These are phyloP conservation scores for Meandrina meandrites DNA, from an alignment of 92 coral and sea anemone species.

Conservation along the genomic window DNA sequence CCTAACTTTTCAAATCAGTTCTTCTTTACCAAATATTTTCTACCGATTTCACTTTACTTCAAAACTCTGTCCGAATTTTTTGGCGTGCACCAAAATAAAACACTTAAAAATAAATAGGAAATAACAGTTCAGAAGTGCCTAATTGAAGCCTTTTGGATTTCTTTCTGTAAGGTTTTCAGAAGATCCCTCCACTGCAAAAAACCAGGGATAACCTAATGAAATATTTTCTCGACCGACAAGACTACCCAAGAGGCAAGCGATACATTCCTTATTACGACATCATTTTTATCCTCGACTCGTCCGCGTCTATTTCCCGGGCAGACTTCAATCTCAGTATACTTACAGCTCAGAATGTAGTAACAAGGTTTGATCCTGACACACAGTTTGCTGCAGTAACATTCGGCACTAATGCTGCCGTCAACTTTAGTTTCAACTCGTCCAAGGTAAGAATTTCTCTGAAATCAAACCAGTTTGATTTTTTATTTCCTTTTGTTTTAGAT, in stretches of 20 bases:
- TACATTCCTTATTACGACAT: conserved; percentile 56
- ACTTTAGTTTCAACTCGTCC: conserved; percentile 56
- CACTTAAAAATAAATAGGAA: too few relatives aligned
- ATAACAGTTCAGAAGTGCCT: background rate
- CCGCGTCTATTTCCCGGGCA: conserved; percentile 54
- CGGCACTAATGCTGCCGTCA: conserved; percentile 54
- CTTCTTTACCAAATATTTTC: too few relatives aligned
- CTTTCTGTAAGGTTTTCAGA: conserved; percentile 52
- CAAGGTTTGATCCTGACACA: conserved; percentile 62
- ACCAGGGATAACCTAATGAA: conserved; percentile 48
- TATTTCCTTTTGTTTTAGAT: too few relatives aligned
- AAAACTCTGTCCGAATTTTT: too few relatives aligned
- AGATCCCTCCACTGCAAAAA: conserved; percentile 43
- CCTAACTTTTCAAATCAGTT: too few relatives aligned
- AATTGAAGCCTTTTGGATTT: background rate
- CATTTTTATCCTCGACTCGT: conserved; percentile 72
- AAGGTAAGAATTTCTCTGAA: conserved; percentile 38
- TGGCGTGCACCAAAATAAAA: too few relatives aligned
- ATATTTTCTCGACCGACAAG: conserved; percentile 59
- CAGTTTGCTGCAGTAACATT: conserved; percentile 65
- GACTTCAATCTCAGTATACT: conserved; percentile 66
- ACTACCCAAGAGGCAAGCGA: conserved; percentile 53
- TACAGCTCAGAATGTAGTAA: conserved; percentile 47
- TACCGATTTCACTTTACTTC: too few relatives aligned
- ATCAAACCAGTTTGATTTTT: too few relatives aligned